Evolutionary conservation across 2,888 invertebrate genomes (phyloP), one percentile per base, ranked within the genome.

Genomic region (Caenorhabditis becei): DNA sequence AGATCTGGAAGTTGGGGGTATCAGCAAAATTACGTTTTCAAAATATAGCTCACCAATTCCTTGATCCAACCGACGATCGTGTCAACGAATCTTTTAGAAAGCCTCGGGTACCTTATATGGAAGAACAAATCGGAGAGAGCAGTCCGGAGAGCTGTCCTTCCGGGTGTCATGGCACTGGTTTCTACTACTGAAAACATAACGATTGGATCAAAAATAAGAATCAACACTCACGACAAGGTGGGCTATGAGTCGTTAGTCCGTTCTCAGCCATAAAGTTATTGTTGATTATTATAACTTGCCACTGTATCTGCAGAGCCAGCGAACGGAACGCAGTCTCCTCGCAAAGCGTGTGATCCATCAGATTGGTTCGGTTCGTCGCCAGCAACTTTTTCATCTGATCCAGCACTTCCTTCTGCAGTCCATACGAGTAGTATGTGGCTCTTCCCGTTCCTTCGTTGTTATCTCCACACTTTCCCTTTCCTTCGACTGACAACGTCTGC

Each of bases 121-220:
- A 85, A 83, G 77, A 90, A 91, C 14, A 90, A 78, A 75, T 90
- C 90, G 5, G 90, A 90, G 14, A 90, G 77, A 1, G 88, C 83
- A 14, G 28, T 24, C 2, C 81, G 71, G 1, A 86, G 53, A 32
- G 69, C 53, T 11, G 35, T 66, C 26, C 82, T 59, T 14, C 63
- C 65, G 11, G 80, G 67, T 23, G 80, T 75, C 37, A 61, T 44
- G 11, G 49, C 44, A 2, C 58, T 49, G 11, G n/a, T 63, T 10
- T 69, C 82, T 2, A 83, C 37, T 26, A 83, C 83, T 82, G 63
- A 58, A 83, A 77, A 28, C 18, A 35, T 47, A 10, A 7, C 41
- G 4, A 18, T 18, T 23, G 20, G 14, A 11, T 62, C 2, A 24
- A 0, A 20, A 18, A 10, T 2, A 49, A 63, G 14, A 16, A 4